Base-by-base conservation (phyloP, 1,140 invertebrate species). In the Asbolus verrucosus region DNA sequence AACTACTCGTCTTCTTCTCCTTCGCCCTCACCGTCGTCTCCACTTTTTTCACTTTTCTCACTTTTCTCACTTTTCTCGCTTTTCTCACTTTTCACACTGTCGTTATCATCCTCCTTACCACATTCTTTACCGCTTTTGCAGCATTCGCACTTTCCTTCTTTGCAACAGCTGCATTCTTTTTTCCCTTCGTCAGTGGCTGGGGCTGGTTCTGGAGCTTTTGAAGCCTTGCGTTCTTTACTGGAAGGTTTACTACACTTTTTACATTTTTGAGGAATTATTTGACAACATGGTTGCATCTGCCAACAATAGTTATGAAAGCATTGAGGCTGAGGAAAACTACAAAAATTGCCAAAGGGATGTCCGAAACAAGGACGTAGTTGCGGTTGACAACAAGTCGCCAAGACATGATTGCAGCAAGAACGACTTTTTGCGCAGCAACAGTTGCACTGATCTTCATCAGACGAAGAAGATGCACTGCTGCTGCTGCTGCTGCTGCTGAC, bases 101-200 rank as follows among this genome's bases (percentile, higher is more conserved):
- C 33, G 6, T 36, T 11, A 36, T 36, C 33, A 11, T 36, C 33
- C 5, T 54, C 21, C 21, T 14, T 8, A 0, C 46, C 46, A 54
- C 46, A 54, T 11, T 54, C 46, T 8, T 54, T 54, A 11, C 46
- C 46, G 11, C 19, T 54, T 27, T 54, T 54, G 21, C 46, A 54
- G 18, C 46, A 54, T 27, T 54, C 46, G 11, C 46, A 54, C 11
- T 54, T 54, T 54, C 46, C 46, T 54, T 54, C 46, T 13, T 54
- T 54, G 46, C 46, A 54, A 54, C 46, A 54, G 6, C 27, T 21
- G 21, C 46, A 54, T 14, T 24, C 8, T n/a, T 50, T 27, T 11
- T 50, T 15, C 4, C 24, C 43, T 11, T 3, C 13, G 24, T 54
- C 11, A 2, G 5, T 11, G 6, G n/a, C 33, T 6, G 33, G 33